These are phyloP conservation scores for Leucania comma DNA, from an alignment of 2,888 invertebrate species.

Conservation along the genomic window DNA sequence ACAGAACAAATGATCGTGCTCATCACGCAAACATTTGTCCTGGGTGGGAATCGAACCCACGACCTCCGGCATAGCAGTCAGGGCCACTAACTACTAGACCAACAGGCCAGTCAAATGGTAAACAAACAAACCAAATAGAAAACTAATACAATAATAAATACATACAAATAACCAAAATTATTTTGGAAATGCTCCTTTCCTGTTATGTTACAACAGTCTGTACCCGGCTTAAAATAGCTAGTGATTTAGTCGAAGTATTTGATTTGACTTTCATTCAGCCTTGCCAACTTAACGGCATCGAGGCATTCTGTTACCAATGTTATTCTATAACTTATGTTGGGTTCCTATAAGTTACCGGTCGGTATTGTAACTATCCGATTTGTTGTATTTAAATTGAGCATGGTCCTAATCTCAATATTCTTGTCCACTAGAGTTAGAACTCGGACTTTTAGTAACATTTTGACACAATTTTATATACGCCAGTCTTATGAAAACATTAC, in stretches of 20 bases:
- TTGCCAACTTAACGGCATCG: constrained; percentile 49
- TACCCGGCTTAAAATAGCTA: constrained; percentile 2
- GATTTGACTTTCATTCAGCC: constrained; percentile 62
- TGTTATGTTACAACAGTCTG: too few relatives aligned
- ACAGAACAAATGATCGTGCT: too few relatives aligned
- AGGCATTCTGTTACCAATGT: constrained; percentile 34
- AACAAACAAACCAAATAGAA: too few relatives aligned
- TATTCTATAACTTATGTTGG: constrained; percentile 31
- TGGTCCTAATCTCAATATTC: constrained; percentile 34
- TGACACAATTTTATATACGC: neutral
- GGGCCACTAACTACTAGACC: too few relatives aligned
- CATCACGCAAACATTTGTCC: too few relatives aligned
- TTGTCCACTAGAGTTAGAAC: neutral
- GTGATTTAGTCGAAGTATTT: constrained; percentile 54
- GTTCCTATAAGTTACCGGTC: constrained; percentile 29
- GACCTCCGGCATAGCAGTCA: too few relatives aligned
- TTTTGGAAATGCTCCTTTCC: too few relatives aligned
- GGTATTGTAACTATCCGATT: constrained; percentile 39
- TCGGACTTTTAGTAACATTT: neutral
- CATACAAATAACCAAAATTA: too few relatives aligned
- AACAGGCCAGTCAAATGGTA: too few relatives aligned
- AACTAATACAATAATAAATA: too few relatives aligned
- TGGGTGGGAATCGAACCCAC: too few relatives aligned
- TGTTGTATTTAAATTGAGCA: constrained; percentile 49
- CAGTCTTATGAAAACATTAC: too few relatives aligned